Evolutionary conservation across 23 tunicate genomes (phyloP), one percentile per base, ranked within the genome.

Genomic region (Botrylloides violaceus): DNA sequence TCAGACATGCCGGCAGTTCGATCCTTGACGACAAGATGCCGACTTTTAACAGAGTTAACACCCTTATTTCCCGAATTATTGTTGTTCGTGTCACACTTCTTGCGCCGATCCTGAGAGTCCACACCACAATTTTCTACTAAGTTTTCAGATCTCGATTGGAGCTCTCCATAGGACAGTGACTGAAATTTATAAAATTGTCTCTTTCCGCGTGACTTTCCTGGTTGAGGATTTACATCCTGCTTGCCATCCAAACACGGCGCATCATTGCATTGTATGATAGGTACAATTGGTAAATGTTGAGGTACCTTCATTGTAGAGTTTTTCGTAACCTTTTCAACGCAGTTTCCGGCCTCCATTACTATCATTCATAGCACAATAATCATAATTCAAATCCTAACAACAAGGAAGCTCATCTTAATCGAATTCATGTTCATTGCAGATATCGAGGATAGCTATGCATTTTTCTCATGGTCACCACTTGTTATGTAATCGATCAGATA

Each of bases 221-320:
- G 19, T 31, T 63, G 26, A 28, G 33, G 34, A 27, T 31, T 22
- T 3, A 3, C 29, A 9, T 19, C 29, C 19, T 63, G 34, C 35
- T 26, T 25, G 3, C 32, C 29, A 29, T 28, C 33, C 35, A 27
- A 33, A 2, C 56, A 33, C 29, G 60, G 32, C 1, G 61, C 43
- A 48, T 73, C 85, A 23, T 47, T 80, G 50, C 58, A 80, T 27
- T 72, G 85, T 21, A 80, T 80, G 32, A 53, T 62, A 18, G 85
- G 85, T 2, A 80, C 79, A 53, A 64, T 50, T 20, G 79, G 79
- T 48, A 72, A 29, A 34, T 28, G 58, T 4, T 36, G 58, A 4
- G 84, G 71, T 36, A 39, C 36, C 22, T 29, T 78, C 29, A 23
- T 33, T 23, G 70, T 15, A 43, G 53, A 43, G 53, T 15, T 15